Percentiles rank a stretch among this genome's conserved stretches.
These are phyloP conservation scores for Rhyacichthys aspro DNA, from an alignment of 2,797 vertebrate species.

Conservation along the genomic window DNA sequence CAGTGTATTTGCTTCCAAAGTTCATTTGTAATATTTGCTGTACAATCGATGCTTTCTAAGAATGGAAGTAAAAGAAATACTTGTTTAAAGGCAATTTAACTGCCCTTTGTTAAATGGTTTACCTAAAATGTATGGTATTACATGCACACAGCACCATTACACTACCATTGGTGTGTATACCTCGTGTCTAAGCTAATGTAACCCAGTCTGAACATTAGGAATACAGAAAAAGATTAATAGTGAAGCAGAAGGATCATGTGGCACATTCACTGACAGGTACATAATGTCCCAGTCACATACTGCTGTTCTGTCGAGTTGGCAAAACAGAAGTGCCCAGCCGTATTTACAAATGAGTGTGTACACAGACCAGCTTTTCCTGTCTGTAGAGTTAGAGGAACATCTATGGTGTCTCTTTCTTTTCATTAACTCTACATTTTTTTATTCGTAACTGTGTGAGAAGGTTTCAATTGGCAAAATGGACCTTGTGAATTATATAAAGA, in stretches of 20 bases:
- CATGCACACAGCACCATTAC: background rate
- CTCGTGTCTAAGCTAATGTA: constrained; percentile 26
- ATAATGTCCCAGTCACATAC: constrained; percentile 21
- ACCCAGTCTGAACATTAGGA: constrained; percentile 17
- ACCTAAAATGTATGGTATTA: constrained; percentile 1
- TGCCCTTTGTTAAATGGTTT: constrained; percentile 7
- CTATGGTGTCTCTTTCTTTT: constrained; percentile 7
- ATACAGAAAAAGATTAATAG: constrained; percentile 18
- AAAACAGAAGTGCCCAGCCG: constrained; percentile 45
- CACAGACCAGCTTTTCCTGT: constrained; percentile 22
- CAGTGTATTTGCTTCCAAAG: constrained; percentile 56
- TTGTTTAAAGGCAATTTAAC: constrained; percentile 22
- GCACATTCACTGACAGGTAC: constrained; percentile 3
- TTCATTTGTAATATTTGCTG: constrained; percentile 43
- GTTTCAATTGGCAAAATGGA: background rate
- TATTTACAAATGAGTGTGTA: constrained; percentile 6
- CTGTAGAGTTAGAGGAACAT: constrained; percentile 21
- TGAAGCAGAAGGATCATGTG: constrained; percentile 17
- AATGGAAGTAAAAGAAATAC: constrained; percentile 10
- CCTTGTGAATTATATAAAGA: background rate
- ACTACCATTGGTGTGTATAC: background rate
- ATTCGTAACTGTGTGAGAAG: background rate
- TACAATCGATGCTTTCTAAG: constrained; percentile 47
- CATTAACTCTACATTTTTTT: background rate
- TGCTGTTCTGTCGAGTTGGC: constrained; percentile 45